phyloP scores from a whole-genome alignment of 2,113 vertebrate species.

The Otocyon megalotis region DNA sequence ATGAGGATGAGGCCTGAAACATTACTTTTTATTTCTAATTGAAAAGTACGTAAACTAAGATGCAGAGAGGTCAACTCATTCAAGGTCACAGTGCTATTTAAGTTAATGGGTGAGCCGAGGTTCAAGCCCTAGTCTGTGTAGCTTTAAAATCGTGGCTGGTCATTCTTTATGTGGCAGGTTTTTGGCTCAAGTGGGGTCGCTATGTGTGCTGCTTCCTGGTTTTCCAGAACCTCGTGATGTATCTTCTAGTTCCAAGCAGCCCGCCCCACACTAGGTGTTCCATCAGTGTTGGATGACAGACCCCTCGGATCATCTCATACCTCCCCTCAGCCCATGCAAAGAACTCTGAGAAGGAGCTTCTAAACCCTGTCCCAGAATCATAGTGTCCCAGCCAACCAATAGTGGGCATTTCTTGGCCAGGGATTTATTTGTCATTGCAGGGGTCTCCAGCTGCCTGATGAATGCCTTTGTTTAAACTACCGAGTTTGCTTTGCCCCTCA shows the following conservation, averaged over 20 bases:
- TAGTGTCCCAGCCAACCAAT: not conserved
- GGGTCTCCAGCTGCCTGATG: not conserved
- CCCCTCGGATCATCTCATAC: not conserved
- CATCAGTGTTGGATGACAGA: not conserved
- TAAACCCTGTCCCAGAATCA: not conserved
- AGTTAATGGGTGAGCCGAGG: not conserved
- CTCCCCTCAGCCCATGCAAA: not conserved
- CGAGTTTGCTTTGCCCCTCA: conserved; percentile 53
- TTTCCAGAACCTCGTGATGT: not conserved
- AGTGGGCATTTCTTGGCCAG: conserved; percentile 40
- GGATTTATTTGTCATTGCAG: conserved; percentile 61
- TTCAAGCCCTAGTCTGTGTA: not conserved
- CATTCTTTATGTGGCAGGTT: not conserved
- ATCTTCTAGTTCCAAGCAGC: not conserved
- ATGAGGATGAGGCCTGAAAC: not conserved
- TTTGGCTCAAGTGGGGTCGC: not conserved
- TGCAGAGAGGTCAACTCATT: not conserved
- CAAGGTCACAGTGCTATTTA: not conserved
- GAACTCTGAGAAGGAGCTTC: conserved; percentile 7
- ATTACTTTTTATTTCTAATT: not conserved
- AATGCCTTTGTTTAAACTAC: conserved; percentile 73
- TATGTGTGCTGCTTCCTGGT: not conserved
- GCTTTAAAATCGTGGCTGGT: not conserved
- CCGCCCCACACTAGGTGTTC: not conserved
- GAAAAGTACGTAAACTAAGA: not conserved